A percentile compares a stretch with the other conserved stretches of the same genome.
Evolutionary conservation across 2,797 vertebrate species (phyloP).

Genomic region (Periophthalmus magnuspinnatus): DNA sequence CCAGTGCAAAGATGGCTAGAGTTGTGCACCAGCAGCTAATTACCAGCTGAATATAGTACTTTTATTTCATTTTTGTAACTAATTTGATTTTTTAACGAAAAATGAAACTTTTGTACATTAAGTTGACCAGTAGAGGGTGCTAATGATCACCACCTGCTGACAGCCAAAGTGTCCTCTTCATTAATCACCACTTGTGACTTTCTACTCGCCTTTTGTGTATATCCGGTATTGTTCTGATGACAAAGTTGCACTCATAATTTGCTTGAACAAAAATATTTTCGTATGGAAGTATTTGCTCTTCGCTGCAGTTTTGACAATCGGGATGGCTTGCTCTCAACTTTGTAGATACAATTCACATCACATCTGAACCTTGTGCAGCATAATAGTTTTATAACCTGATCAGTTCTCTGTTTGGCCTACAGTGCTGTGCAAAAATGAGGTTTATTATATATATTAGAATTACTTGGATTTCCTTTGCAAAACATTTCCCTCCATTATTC

Average conservation of each 20-base stretch:
- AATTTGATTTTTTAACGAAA: background rate
- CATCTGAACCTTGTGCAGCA: background rate
- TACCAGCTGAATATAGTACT: background rate
- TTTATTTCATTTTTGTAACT: background rate
- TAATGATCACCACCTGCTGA: background rate
- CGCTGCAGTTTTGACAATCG: conserved; percentile 39
- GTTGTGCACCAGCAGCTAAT: background rate
- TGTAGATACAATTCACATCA: background rate
- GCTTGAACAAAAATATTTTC: conserved; percentile 43
- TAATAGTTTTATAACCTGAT: background rate
- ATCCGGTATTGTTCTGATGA: conserved; percentile 26
- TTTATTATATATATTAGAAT: background rate
- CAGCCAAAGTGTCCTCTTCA: background rate
- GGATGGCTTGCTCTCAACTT: conserved; percentile 7
- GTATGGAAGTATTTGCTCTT: conserved; percentile 19
- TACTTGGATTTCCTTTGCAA: no score
- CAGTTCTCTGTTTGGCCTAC: background rate
- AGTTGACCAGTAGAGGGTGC: conserved; percentile 19
- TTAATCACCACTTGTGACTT: background rate
- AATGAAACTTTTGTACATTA: background rate
- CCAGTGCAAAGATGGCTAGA: background rate
- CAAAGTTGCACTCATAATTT: conserved; percentile 30
- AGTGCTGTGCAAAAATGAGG: background rate
- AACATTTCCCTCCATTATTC: no score
- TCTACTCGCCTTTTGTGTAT: conserved; percentile 25